These are phyloP conservation scores for Bubo blakistoni DNA, from an alignment of 2,113 vertebrate genomes.

Conservation along the genomic window DNA sequence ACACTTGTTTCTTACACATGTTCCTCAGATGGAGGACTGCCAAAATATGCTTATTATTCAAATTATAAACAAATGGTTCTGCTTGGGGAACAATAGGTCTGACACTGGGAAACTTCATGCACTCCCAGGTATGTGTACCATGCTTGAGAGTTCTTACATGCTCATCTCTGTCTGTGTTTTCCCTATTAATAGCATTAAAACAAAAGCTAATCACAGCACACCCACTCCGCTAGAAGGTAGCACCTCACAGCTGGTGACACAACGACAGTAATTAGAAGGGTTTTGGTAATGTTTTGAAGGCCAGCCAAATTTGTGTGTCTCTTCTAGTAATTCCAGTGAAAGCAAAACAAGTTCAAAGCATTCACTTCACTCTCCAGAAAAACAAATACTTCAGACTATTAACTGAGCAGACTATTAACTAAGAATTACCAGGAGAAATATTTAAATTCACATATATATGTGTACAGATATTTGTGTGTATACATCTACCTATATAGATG, in stretches of 20 bases:
- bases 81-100: neutral
- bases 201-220: neutral
- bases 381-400: neutral
- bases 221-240: neutral
- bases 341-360: constrained; percentile 51
- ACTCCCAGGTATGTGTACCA: neutral
- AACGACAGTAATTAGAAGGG: neutral
- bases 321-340: constrained; percentile 2
- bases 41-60: constrained; percentile 1
- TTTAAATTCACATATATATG: neutral
- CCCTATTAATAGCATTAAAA: neutral
- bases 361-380: neutral
- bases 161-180: neutral
- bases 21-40: neutral
- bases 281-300: constrained; percentile 17
- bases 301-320: neutral
- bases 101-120: neutral
- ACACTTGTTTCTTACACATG: neutral
- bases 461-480: neutral
- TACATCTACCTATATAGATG: neutral
- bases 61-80: constrained; percentile 24
- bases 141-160: rapidly evolving
- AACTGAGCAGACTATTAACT: neutral
- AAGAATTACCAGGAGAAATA: neutral
- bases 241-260: neutral